Conservation (phyloP, 1,140 invertebrate species). For the Camponotus pennsylvanicus region DNA sequence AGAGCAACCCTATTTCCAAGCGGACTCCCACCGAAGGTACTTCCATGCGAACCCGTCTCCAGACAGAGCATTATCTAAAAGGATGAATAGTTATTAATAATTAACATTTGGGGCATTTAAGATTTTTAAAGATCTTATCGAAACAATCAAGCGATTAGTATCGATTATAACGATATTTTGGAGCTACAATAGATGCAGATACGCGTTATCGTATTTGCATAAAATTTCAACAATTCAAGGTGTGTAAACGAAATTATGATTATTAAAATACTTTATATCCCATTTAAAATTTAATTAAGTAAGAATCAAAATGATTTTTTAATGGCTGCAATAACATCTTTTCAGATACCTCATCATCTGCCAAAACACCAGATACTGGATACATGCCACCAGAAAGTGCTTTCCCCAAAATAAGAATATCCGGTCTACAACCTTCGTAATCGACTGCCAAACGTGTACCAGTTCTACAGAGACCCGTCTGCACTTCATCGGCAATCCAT, state of each 20-base stretch:
- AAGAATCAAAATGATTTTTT: conserved; percentile 15
- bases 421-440: conserved; percentile 94
- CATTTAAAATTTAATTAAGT: conserved; percentile 35
- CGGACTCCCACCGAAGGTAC: conserved; percentile 95
- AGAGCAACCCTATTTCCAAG: conserved; percentile 90
- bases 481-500: conserved; percentile 99
- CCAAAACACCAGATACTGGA: conserved; percentile 92
- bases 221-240: conserved; percentile 6
- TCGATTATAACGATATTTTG: not conserved
- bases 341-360: conserved; percentile 88
- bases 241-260: not conserved
- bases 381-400: conserved; percentile 94
- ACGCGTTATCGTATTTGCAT: not conserved
- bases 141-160: not conserved
- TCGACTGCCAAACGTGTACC: conserved; percentile 96
- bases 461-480: conserved; percentile 96
- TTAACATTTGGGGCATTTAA: too few species aligned
- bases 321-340: conserved; percentile 18
- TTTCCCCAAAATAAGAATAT: conserved; percentile 93
- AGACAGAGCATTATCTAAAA: conserved; percentile 91
- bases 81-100: not conserved
- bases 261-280: conserved; percentile 27
- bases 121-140: conserved; percentile 24
- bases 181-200: not conserved
- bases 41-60: conserved; percentile 93